A percentile compares a stretch with the other conserved stretches of the same genome.
Conservation (phyloP, 2,797 vertebrate species). For the Sebastes itinus region DNA sequence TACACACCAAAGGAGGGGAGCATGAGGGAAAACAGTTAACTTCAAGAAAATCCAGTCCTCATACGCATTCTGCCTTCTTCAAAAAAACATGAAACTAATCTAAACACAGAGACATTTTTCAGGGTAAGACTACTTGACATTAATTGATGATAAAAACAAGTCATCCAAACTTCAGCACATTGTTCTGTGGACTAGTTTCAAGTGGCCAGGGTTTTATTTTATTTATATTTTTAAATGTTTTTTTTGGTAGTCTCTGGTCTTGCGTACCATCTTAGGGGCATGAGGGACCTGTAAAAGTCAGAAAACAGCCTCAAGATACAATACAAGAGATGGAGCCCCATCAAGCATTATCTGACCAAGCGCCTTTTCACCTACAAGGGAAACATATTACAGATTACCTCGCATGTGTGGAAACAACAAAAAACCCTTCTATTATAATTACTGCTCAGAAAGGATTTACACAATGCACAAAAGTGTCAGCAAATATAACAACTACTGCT, state of each 20-base stretch:
- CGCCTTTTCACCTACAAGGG: slow-evolving; percentile 94
- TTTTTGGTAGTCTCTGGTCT: slow-evolving; percentile 83
- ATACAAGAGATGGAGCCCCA: slow-evolving; percentile 95
- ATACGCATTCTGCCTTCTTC: slow-evolving; percentile 57
- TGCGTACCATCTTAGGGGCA: slow-evolving; percentile 96
- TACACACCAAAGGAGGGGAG: slow-evolving; percentile 70
- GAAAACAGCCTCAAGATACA: slow-evolving; percentile 98
- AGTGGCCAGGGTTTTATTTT: slow-evolving; percentile 63
- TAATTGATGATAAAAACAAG: slow-evolving; percentile 29
- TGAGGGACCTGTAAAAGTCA: slow-evolving; percentile 97
- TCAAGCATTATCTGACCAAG: slow-evolving; percentile 92
- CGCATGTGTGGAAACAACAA: slow-evolving; percentile 96
- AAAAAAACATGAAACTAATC: slow-evolving; percentile 41
- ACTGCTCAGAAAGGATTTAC: background rate
- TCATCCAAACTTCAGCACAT: slow-evolving; percentile 24
- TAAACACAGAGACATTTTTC: slow-evolving; percentile 16
- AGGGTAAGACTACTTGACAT: slow-evolving; percentile 14
- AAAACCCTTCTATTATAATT: background rate
- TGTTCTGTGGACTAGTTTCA: slow-evolving; percentile 4
- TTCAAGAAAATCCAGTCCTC: slow-evolving; percentile 20
- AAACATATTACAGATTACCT: slow-evolving; percentile 99
- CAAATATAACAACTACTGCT: background rate
- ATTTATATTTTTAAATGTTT: slow-evolving; percentile 1
- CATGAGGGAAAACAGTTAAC: slow-evolving; percentile 24
- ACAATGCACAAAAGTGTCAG: background rate